Evolutionary conservation across 1,140 invertebrate genomes (phyloP), one percentile per base, ranked within the genome.

Genomic region (Elysia chlorotica): DNA sequence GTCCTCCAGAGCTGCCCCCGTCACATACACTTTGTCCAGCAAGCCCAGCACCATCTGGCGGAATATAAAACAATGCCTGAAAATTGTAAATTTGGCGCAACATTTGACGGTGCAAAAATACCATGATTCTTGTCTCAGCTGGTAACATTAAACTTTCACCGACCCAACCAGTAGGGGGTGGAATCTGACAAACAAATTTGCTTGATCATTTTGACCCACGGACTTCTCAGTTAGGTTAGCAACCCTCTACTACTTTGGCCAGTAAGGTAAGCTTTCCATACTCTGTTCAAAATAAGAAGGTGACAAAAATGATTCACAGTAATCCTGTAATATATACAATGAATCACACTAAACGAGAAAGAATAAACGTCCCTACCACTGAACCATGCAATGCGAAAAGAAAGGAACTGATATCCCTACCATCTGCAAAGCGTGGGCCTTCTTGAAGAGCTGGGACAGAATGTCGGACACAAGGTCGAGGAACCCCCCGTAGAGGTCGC

Each of bases 1-100:
- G 62, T 80, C 70, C 65, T 79, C 71, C 17, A 66, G 62, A 5
- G 68, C n/a, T 21, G 59, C 23, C 30, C 38, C 56, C 48, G 65
- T 61, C 6, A 78, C 25, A 35, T 30, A 33, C 0, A 83, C n/a
- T 35, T 77, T 81, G 23, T 83, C 81, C 61, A 84, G 48, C 53
- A 82, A 53, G 1, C 71, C 70, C 25, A 84, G 67, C 14, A 82
- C 77, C n/a, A n/a, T n/a, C n/a, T 2, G 63, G 56, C 80, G 82
- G 67, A 23, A 81, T 2, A 33, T 2, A 67, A 33, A 67, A 25
- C 19, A 66, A 63, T 19, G 6, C 5, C 4, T 62, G n/a, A n/a
- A n/a, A n/a, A n/a, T n/a, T n/a, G n/a, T n/a, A n/a, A n/a, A n/a
- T n/a, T n/a, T n/a, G n/a, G n/a, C n/a, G n/a, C n/a, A n/a, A n/a